These are phyloP conservation scores for Globodera rostochiensis DNA, from an alignment of 1,140 invertebrate species.

Conservation along the genomic window DNA sequence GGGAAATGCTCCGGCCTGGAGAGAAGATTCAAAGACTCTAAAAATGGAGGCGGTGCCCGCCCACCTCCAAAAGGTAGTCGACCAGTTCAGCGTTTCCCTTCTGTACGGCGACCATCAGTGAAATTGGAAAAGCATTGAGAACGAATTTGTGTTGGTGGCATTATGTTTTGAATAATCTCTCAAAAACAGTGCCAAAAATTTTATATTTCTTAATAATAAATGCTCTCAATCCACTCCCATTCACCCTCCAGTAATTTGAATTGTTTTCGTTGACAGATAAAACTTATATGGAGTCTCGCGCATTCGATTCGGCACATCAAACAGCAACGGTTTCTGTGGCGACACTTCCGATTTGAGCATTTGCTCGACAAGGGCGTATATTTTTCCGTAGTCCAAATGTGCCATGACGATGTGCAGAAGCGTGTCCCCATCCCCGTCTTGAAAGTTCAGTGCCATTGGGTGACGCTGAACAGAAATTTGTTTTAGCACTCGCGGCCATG, in stretches of 20 bases:
- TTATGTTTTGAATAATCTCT: background rate
- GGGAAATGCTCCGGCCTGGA: slow-evolving; percentile 49
- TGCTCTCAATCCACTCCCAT: no score
- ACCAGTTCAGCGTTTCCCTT: slow-evolving; percentile 56
- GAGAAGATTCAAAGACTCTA: background rate
- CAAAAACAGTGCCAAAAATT: no score
- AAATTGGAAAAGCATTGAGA: background rate
- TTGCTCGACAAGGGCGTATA: slow-evolving; percentile 64
- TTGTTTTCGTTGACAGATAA: background rate
- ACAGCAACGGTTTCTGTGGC: slow-evolving; percentile 38
- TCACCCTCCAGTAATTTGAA: no score
- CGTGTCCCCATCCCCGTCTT: slow-evolving; percentile 60
- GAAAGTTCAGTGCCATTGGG: slow-evolving; percentile 55
- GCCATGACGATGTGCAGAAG: slow-evolving; percentile 60
- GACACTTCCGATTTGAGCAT: slow-evolving; percentile 51
- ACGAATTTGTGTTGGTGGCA: background rate
- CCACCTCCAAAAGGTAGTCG: slow-evolving; percentile 59
- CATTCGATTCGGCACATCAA: slow-evolving; percentile 54
- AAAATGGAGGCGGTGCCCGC: background rate
- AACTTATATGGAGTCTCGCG: slow-evolving; percentile 53
- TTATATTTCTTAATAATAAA: no score
- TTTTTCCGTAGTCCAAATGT: slow-evolving; percentile 59
- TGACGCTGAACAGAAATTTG: slow-evolving; percentile 17
- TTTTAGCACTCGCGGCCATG: background rate
- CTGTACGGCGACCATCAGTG: slow-evolving; percentile 61